Base-by-base conservation (phyloP, 2,888 invertebrate species). In the Aporophyla nigra region DNA sequence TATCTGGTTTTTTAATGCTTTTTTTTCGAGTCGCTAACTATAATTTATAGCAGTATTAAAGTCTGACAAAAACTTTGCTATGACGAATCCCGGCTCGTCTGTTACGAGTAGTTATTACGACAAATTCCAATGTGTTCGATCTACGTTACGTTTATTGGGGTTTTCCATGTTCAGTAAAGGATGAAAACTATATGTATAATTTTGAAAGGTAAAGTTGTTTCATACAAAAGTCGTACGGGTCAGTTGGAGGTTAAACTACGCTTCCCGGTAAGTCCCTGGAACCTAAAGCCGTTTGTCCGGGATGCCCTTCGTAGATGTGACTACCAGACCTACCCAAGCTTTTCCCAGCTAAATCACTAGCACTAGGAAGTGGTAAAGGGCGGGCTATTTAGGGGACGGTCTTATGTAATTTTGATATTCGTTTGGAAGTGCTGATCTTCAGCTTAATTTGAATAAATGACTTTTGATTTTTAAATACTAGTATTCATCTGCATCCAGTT, bases 41-140 rank as follows among this genome's bases (percentile, higher is more conserved):
- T 66, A 46, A 19, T 69, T 14, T 19, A 33, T 9, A 46, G 12
- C 24, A 46, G 78, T 40, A 16, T 5, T 40, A 33, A 24, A 53
- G 46, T 54, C 74, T 19, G 33, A 40, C 24, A 49, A 76, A 24
- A 49, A 77, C 9, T n/a, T 24, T 56, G 5, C 68, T 49, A 75
- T 78, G 68, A 66, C 54, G 27, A 40, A 27, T 78, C n/a, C 19
- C 6, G 10, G 27, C 19, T 27, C 40, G 21, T 24, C 24, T 43
- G 27, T 70, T 46, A 40, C 43, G 27, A 40, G 21, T 21, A 56
- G 6, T 78, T 49, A 66, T 66, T 77, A 69, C 27, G 56, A 69
- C 56, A 67, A 68, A 68, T 78, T 51, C n/a, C 46, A 19, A n/a
- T 46, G 33, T 71, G n/a, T 43, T 46, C 68, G 21, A 12, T 67